Evolutionary conservation across 2,113 vertebrate species (phyloP).

Genomic region (Oncorhynchus kisutch): DNA sequence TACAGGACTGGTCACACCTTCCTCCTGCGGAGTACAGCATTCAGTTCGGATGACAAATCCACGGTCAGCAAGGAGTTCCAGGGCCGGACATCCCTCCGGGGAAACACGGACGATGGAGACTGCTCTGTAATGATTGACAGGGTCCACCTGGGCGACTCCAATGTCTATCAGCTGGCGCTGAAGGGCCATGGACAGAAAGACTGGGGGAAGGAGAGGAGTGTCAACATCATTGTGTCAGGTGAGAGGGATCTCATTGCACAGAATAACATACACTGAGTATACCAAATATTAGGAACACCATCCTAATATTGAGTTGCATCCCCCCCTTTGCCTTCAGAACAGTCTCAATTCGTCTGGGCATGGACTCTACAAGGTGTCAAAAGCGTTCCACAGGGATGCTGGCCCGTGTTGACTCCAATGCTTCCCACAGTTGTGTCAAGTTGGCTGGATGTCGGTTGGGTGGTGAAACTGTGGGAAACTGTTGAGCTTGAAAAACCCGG

Average conservation of each 20-base stretch:
- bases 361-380: too few species aligned
- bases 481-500: too few species aligned
- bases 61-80: slow-evolving; percentile 56
- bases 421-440: too few species aligned
- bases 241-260: slow-evolving; percentile 21
- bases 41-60: slow-evolving; percentile 56
- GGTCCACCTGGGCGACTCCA: slow-evolving; percentile 53
- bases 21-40: slow-evolving; percentile 43
- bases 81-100: slow-evolving; percentile 58
- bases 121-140: slow-evolving; percentile 71
- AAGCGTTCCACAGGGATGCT: too few species aligned
- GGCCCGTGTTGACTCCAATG: too few species aligned
- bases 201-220: slow-evolving; percentile 52
- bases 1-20: slow-evolving; percentile 37
- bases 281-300: too few species aligned
- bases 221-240: slow-evolving; percentile 61
- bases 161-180: slow-evolving; percentile 59
- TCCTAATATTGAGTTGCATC: too few species aligned
- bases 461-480: too few species aligned
- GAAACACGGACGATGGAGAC: slow-evolving; percentile 63
- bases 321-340: too few species aligned
- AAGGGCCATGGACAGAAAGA: slow-evolving; percentile 46
- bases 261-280: too few species aligned
- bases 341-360: too few species aligned
- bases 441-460: too few species aligned